Evolutionary conservation across 2,797 vertebrate genomes (phyloP).

Genomic region (Platyrinchus mystaceus): DNA sequence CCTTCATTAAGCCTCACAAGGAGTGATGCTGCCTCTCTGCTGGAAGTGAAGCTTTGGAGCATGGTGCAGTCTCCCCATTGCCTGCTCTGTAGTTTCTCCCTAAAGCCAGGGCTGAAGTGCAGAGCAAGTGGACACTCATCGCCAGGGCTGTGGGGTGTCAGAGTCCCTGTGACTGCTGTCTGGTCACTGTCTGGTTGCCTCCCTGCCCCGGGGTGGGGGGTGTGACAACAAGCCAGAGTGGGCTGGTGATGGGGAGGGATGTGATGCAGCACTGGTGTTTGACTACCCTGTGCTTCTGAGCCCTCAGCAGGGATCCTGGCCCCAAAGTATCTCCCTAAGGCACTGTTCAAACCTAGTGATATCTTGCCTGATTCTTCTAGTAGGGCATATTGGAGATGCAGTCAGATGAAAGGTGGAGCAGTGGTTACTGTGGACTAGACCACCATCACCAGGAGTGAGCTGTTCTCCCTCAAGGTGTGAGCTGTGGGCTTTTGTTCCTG

Average conservation of each 20-base stretch:
- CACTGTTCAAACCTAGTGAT: neutral
- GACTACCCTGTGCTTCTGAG: accelerated
- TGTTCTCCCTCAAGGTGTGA: accelerated
- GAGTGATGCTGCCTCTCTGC: neutral
- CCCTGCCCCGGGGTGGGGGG: accelerated
- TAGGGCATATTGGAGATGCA: accelerated
- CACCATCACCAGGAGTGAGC: accelerated
- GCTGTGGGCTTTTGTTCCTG: neutral
- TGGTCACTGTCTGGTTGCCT: neutral
- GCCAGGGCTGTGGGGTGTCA: neutral
- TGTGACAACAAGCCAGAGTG: neutral
- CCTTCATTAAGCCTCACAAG: neutral
- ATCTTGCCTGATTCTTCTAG: neutral
- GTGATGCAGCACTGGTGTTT: neutral
- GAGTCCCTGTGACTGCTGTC: neutral
- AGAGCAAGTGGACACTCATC: accelerated
- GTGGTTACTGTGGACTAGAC: neutral
- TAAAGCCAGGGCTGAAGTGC: neutral
- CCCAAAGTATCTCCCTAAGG: neutral
- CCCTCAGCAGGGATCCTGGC: neutral
- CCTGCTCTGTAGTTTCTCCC: neutral
- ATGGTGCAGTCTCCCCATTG: accelerated
- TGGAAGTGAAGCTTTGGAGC: neutral
- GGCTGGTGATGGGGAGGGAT: neutral
- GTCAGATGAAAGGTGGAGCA: neutral